A percentile compares a stretch with the other conserved stretches of the same genome.
Evolutionary conservation across 35 echinoderm and acorn worm species (phyloP).

Genomic region (Apostichopus californicus): DNA sequence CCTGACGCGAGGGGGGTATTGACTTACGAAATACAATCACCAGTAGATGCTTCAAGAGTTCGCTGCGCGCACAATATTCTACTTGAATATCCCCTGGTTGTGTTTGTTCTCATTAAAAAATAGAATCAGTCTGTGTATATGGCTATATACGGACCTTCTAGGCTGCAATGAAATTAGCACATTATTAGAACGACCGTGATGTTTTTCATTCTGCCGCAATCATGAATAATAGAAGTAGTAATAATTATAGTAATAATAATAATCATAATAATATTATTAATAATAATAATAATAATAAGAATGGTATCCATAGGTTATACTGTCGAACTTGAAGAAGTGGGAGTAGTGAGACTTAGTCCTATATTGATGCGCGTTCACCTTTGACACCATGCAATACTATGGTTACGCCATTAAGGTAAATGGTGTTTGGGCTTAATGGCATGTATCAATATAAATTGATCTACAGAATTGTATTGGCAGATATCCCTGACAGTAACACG

Average conservation of each 20-base stretch:
- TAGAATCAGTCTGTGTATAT: constrained; percentile 9
- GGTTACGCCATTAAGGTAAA: too few relatives aligned
- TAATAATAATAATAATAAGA: background rate
- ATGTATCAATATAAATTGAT: too few relatives aligned
- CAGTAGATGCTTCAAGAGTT: constrained; percentile 35
- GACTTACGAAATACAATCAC: constrained; percentile 57
- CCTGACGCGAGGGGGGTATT: constrained; percentile 60
- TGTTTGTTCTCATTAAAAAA: constrained; percentile 57
- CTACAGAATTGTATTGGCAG: too few relatives aligned
- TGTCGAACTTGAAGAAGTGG: too few relatives aligned
- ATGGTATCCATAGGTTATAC: background rate
- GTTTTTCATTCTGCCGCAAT: background rate
- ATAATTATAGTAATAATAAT: too few relatives aligned
- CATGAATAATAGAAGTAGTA: too few relatives aligned
- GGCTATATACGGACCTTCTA: background rate
- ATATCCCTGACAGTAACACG: too few relatives aligned
- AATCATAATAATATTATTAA: background rate
- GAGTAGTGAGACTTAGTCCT: too few relatives aligned
- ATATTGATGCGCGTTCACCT: too few relatives aligned
- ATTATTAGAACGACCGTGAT: background rate
- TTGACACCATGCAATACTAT: too few relatives aligned
- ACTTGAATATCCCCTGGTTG: constrained; percentile 27
- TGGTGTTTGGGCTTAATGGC: too few relatives aligned
- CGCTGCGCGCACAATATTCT: constrained; percentile 43
- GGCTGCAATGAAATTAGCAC: background rate